phyloP scores from a whole-genome alignment of 2,113 vertebrate genomes.

The Mandrillus leucophaeus region DNA sequence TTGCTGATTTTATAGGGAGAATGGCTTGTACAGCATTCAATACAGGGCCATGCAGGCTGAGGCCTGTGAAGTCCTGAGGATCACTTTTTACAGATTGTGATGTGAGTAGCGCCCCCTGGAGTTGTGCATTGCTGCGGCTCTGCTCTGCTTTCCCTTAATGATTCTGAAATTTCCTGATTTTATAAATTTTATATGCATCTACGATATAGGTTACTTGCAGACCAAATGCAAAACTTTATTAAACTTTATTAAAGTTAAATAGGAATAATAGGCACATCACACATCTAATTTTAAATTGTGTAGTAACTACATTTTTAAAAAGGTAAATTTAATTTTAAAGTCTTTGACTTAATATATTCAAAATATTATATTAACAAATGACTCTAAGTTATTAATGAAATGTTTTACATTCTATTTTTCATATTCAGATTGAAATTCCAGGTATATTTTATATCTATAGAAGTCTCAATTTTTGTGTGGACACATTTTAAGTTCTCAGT shows the following conservation, averaged over 20 bases:
- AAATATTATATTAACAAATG: neutral
- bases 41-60: neutral
- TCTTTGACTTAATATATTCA: neutral
- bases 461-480: constrained; percentile 1
- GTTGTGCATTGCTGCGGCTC: neutral
- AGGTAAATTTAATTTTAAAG: constrained; percentile 36
- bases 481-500: neutral
- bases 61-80: neutral
- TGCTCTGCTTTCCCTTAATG: neutral
- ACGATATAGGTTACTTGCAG: neutral
- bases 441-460: neutral
- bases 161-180: neutral
- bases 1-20: constrained; percentile 28
- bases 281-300: neutral
- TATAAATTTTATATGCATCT: neutral
- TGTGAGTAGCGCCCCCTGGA: neutral
- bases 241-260: neutral
- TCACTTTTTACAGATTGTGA: neutral
- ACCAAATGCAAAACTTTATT: neutral
- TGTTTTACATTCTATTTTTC: constrained; percentile 9
- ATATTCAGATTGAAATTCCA: neutral
- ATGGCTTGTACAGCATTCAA: neutral
- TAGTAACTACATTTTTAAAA: neutral
- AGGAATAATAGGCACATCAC: neutral
- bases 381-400: neutral